These are phyloP conservation scores for Archegozetes longisetosus DNA, from an alignment of 1,140 invertebrate genomes.

Conservation along the genomic window DNA sequence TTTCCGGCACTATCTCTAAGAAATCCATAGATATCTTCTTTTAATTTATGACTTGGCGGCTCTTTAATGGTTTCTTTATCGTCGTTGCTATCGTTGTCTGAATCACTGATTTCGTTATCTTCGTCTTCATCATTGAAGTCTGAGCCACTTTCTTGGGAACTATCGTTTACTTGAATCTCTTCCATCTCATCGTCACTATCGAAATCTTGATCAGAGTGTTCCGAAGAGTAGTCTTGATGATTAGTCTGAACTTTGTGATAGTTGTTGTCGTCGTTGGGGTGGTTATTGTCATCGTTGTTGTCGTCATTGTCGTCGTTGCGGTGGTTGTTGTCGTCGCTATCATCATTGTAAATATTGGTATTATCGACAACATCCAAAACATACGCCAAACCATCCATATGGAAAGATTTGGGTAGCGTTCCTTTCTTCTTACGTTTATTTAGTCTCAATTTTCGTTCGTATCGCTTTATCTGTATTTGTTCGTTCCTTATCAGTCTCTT, in stretches of 20 bases:
- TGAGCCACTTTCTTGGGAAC: neutral
- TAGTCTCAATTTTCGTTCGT: constrained; percentile 10
- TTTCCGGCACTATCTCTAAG: constrained; percentile 12
- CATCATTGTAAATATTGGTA: neutral
- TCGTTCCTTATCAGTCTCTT: neutral
- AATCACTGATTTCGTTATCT: neutral
- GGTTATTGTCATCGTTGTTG: neutral
- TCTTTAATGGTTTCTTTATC: constrained; percentile 8
- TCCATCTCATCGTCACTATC: neutral
- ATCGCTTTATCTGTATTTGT: constrained; percentile 5
- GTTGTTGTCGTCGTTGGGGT: no score
- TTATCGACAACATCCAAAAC: constrained; percentile 14
- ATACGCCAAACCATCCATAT: constrained; percentile 15
- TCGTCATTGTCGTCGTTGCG: neutral
- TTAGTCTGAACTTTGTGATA: neutral
- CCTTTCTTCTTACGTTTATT: constrained; percentile 9
- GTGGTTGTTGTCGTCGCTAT: neutral
- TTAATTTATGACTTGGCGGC: neutral
- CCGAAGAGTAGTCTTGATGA: neutral
- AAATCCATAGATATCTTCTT: constrained; percentile 15
- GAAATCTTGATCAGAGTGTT: neutral
- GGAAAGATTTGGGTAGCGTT: constrained; percentile 14
- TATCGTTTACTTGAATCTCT: neutral
- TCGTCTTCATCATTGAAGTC: constrained; percentile 1
- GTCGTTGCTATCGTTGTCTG: neutral